Base-by-base conservation (phyloP, 2,113 vertebrate species). In the Scatophagus argus region DNA sequence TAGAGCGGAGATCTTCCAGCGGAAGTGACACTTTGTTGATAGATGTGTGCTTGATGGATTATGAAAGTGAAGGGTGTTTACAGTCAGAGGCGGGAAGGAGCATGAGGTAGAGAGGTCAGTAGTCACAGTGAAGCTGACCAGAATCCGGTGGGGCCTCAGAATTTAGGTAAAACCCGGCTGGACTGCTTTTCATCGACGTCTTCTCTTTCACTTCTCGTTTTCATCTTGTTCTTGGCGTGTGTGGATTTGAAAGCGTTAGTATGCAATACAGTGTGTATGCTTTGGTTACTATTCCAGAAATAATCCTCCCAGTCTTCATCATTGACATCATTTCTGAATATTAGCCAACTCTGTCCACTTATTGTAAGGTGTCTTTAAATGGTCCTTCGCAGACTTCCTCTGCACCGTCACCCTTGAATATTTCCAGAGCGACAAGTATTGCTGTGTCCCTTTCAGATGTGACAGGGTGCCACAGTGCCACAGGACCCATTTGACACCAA, bases 31-130 rank as follows among this genome's bases (percentile, higher is more conserved):
- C 77, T 55, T 44, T 14, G 74, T 55, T 77, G 88, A 90, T 78
- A 60, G 78, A 87, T 80, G 79, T 78, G 74, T 32, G 62, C 64
- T 64, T 78, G 82, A 90, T 84, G 64, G 81, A 90, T 88, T 68
- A 59, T 81, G 46, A 79, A 86, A 84, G 84, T 82, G 83, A 88
- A 77, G 80, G 56, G 86, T 91, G 92, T 91, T 93, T 93, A 93
- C 79, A 85, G 82, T 90, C 69, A 17, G 59, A 79, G 58, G 59
- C 82, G 86, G 70, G 65, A 71, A 47, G 38, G 63, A 83, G 51
- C 43, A 16, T 32, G 77, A 85, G 77, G 75, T 78, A 88, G 83
- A 85, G 86, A 80, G 90, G 86, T 90, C 90, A 88, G 89, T 87
- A 16, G 82, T 92, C 90, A 74, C 75, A 51, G 85, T 90, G 90